Evolutionary conservation across 2,797 vertebrate species (phyloP), one percentile per base, ranked within the genome.

Genomic region (Hapalemur alaotrensis): DNA sequence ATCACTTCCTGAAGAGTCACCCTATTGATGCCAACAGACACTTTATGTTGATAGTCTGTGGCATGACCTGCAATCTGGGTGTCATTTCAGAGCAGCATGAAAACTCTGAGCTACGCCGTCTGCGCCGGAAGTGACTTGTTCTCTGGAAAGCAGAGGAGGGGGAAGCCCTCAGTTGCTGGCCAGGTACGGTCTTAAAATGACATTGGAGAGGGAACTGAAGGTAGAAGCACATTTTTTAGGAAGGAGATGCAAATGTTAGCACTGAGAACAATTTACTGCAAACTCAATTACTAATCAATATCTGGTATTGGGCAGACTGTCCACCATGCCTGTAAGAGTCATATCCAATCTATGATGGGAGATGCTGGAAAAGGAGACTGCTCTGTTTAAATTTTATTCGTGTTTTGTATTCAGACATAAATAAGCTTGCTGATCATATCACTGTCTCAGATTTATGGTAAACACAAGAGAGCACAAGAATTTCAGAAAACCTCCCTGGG

Each of bases 341-440:
- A 63, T 93, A 89, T 89, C 93, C 87, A 95, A 11, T 48, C 79
- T 69, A 4, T 43, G 54, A 93, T 41, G 63, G 46, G 80, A 95
- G 92, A 96, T 48, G 15, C 95, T 57, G 89, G 84, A 73, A 97
- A 96, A 50, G 81, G 73, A 95, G 72, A 54, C n/a, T 76, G 82
- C 93, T 93, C 43, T 54, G 83, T 94, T 96, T 78, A 91, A 89
- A 93, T 95, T 91, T 85, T 95, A 93, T 94, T 94, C 72, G 2
- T 95, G 65, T 57, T 98, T 98, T 97, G 69, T 97, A 93, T 97
- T 98, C 89, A 96, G 96, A 86, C 96, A 92, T 96, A 97, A 98
- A 97, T 97, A 97, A 97, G 93, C 92, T 97, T 97, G 88, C 95
- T 97, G 97, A 97, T 97, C 86, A 65, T 96, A 97, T 97, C 97